Percentiles rank a stretch among this genome's conserved stretches.
Conservation (phyloP, 2,888 invertebrate species). For the Drosophila recens region DNA sequence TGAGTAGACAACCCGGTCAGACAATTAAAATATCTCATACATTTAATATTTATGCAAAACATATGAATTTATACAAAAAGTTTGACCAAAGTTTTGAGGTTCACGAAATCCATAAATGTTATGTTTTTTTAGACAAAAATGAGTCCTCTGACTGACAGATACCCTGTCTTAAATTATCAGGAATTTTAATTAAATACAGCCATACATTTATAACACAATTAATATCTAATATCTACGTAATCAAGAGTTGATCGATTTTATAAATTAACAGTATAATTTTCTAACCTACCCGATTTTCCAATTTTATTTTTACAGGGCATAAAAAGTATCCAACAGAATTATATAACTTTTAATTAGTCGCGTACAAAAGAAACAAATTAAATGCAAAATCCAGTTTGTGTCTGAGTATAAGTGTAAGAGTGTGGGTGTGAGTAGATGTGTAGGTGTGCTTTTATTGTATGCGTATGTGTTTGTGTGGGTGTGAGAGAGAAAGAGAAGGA, state of each 20-base stretch:
- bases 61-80: neutral
- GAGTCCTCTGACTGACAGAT: neutral
- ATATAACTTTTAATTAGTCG: slow-evolving; percentile 45
- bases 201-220: neutral
- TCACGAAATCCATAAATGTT: neutral
- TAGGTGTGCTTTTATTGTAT: too few species aligned
- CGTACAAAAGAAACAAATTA: slow-evolving; percentile 13
- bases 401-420: neutral
- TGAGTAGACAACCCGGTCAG: neutral
- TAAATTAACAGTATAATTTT: neutral
- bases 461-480: neutral
- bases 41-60: neutral
- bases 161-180: neutral
- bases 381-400: slow-evolving; percentile 5
- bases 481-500: neutral
- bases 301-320: slow-evolving; percentile 2
- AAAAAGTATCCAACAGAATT: slow-evolving; percentile 34
- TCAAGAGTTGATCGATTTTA: neutral
- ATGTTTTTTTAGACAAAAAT: neutral
- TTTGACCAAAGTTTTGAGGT: neutral
- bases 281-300: neutral
- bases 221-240: neutral
- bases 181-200: neutral
- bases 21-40: neutral
- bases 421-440: too few species aligned